Percentiles rank a stretch among this genome's conserved stretches.
phyloP scores from a whole-genome alignment of 2,888 invertebrate genomes.

The Synergus gifuensis region DNA sequence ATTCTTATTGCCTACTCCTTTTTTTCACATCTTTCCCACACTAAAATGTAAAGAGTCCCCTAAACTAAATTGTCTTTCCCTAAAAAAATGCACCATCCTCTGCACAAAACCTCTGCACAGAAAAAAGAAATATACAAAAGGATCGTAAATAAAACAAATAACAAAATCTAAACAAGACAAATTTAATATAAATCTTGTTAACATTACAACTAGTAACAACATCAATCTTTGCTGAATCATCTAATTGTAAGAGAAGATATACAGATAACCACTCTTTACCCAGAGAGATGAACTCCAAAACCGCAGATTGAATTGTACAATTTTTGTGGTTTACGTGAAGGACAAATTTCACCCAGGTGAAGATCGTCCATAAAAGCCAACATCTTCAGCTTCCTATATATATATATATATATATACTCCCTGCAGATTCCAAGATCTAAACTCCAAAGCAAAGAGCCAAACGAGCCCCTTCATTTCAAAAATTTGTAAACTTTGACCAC shows the following conservation, averaged over 20 bases:
- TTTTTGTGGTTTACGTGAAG: constrained; percentile 10
- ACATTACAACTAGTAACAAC: background rate
- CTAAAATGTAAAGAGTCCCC: background rate
- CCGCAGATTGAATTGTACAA: constrained; percentile 23
- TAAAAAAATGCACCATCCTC: background rate
- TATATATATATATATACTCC: background rate
- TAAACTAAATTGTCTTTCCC: background rate
- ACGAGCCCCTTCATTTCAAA: constrained; percentile 34
- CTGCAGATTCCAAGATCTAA: background rate
- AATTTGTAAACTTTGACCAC: constrained; percentile 51
- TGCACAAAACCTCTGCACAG: background rate
- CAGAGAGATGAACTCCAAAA: constrained; percentile 15
- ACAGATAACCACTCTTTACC: constrained; percentile 5
- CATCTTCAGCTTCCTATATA: constrained; percentile 1
- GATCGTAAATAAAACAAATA: background rate
- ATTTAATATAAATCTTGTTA: background rate
- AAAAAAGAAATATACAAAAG: no score
- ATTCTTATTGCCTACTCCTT: background rate
- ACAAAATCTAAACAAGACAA: background rate
- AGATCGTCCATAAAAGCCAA: constrained; percentile 21
- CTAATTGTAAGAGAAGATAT: background rate
- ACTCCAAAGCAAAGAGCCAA: constrained; percentile 2
- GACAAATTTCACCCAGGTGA: constrained; percentile 24
- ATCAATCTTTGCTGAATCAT: background rate
- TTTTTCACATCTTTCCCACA: background rate